phyloP scores from a whole-genome alignment of 2,888 invertebrate species.

The Megastigmus dorsalis region DNA sequence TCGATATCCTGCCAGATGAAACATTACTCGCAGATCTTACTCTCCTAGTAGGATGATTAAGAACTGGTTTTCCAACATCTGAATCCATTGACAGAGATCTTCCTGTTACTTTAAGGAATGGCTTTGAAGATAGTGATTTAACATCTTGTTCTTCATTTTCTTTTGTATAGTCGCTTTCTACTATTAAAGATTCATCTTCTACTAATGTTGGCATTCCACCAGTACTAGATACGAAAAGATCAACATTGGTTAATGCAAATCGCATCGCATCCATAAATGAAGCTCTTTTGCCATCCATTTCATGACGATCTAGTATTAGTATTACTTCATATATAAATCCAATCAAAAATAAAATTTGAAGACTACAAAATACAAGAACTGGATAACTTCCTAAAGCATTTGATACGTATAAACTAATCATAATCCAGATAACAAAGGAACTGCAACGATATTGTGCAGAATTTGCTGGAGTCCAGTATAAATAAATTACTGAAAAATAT shows the following conservation, averaged over 20 bases:
- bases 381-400: constrained; percentile 85
- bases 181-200: constrained; percentile 44
- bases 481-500: constrained; percentile 83
- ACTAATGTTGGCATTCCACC: constrained; percentile 38
- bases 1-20: constrained; percentile 36
- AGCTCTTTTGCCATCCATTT: constrained; percentile 71
- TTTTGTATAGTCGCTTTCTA: constrained; percentile 39
- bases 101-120: constrained; percentile 53
- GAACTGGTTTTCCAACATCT: constrained; percentile 56
- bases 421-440: constrained; percentile 85
- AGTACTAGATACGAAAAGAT: constrained; percentile 25
- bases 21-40: constrained; percentile 52
- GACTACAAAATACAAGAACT: constrained; percentile 83
- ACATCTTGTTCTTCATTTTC: constrained; percentile 26
- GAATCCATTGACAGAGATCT: constrained; percentile 68
- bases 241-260: constrained; percentile 65
- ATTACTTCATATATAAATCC: constrained; percentile 82
- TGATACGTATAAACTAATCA: constrained; percentile 84
- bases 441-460: constrained; percentile 81
- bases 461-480: constrained; percentile 86
- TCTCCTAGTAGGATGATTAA: constrained; percentile 49
- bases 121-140: constrained; percentile 41
- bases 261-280: constrained; percentile 67
- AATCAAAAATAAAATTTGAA: constrained; percentile 80
- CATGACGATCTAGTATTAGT: constrained; percentile 76